A percentile compares a stretch with the other conserved stretches of the same genome.
These are phyloP conservation scores for Anastrepha obliqua DNA, from an alignment of 1,140 invertebrate species.

Conservation along the genomic window DNA sequence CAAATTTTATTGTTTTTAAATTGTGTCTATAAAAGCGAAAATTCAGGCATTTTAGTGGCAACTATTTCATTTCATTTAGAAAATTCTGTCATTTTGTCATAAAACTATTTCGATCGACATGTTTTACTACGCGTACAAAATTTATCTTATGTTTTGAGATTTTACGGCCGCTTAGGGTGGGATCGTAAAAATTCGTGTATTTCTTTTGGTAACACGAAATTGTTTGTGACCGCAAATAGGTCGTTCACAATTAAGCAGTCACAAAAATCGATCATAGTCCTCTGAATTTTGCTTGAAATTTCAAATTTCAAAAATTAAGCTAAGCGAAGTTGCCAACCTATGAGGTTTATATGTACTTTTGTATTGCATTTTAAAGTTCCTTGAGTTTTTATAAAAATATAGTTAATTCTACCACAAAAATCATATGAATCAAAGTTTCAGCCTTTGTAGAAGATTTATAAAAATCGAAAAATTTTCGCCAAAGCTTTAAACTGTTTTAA, in stretches of 20 bases:
- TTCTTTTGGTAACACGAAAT: background rate
- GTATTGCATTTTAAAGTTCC: too few species aligned
- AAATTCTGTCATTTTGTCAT: slow-evolving; percentile 21
- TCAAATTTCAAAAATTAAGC: background rate
- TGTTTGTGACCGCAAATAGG: background rate
- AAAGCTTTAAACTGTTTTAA: too few species aligned
- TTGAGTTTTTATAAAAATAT: too few species aligned
- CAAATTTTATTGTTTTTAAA: slow-evolving; percentile 35
- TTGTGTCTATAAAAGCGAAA: slow-evolving; percentile 17
- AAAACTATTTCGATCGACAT: background rate
- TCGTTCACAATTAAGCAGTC: background rate
- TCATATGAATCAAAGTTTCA: too few species aligned
- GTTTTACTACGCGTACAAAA: background rate
- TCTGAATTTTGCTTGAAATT: too few species aligned
- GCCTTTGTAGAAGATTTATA: too few species aligned
- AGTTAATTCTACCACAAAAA: too few species aligned
- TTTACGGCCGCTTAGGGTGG: slow-evolving; percentile 19
- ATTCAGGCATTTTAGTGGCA: background rate
- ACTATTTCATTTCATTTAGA: background rate
- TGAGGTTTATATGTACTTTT: too few species aligned
- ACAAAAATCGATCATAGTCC: too few species aligned
- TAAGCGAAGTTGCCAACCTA: background rate
- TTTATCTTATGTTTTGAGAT: background rate
- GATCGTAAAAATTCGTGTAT: background rate
- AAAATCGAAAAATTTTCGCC: too few species aligned